These are phyloP conservation scores for Pampus argenteus DNA, from an alignment of 2,797 vertebrate genomes.

Conservation along the genomic window DNA sequence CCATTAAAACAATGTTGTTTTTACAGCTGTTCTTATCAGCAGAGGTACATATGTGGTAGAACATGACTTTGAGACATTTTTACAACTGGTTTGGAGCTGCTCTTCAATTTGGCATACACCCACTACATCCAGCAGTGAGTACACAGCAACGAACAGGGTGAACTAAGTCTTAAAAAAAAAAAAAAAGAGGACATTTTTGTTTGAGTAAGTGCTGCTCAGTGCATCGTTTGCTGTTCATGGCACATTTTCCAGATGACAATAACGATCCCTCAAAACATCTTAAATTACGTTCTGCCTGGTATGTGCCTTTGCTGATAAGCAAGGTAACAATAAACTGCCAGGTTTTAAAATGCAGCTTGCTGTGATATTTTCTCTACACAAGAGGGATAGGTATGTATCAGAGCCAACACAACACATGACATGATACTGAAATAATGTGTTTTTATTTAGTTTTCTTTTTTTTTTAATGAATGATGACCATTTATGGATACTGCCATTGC, in stretches of 20 bases:
- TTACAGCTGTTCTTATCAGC: slow-evolving; percentile 63
- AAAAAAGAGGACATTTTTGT: background rate
- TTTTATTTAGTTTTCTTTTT: slow-evolving; percentile 40
- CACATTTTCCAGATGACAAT: slow-evolving; percentile 69
- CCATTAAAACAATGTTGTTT: slow-evolving; percentile 33
- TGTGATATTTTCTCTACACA: slow-evolving; percentile 36
- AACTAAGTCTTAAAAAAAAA: slow-evolving; percentile 23
- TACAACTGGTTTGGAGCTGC: slow-evolving; percentile 37
- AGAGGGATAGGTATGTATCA: slow-evolving; percentile 14
- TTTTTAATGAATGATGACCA: slow-evolving; percentile 47
- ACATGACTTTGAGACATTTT: slow-evolving; percentile 60
- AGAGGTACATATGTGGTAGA: slow-evolving; percentile 41
- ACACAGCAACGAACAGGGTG: slow-evolving; percentile 23
- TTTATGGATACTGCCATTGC: slow-evolving; percentile 27
- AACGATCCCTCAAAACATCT: slow-evolving; percentile 65
- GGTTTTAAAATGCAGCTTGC: slow-evolving; percentile 53
- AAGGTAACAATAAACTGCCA: slow-evolving; percentile 57
- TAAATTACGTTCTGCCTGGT: slow-evolving; percentile 63
- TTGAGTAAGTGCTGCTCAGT: slow-evolving; percentile 37
- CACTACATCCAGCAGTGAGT: slow-evolving; percentile 51
- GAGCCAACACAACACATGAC: slow-evolving; percentile 44
- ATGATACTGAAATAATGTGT: slow-evolving; percentile 50
- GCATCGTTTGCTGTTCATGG: slow-evolving; percentile 58
- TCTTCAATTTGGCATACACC: slow-evolving; percentile 57
- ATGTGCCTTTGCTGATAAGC: slow-evolving; percentile 67